Evolutionary conservation across 2,797 vertebrate species (phyloP), one percentile per base, ranked within the genome.

Genomic region (Linurgus olivaceus): DNA sequence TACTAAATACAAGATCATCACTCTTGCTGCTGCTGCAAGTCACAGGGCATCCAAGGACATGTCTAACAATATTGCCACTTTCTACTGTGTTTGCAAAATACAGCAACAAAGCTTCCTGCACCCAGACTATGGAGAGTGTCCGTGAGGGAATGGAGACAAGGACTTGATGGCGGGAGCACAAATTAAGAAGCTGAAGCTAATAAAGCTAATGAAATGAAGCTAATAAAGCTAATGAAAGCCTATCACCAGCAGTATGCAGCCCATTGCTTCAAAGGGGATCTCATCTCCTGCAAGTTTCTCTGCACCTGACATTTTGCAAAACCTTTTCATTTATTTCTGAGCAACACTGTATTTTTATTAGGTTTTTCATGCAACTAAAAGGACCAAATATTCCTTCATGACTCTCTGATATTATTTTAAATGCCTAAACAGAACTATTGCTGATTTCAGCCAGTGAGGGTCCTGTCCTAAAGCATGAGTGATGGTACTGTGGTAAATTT

Each of bases 61-160:
- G 1, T 66, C 23, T 58, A 65, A 94, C 37, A 57, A 47, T 70
- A 76, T 70, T 12, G 3, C 20, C 63, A 79, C 65, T 81, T 91
- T 87, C 94, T 82, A 89, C 45, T 74, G 50, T 75, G 45, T 87
- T 92, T 94, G 84, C 65, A 88, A 94, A 96, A 94, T 31, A 55
- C 19, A 86, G 44, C 78, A 65, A 88, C 38, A 90, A 79, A 63
- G 25, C 25, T 78, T 57, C 47, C 28, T 26, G 14, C 24, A 67
- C 14, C 24, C 59, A 85, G 59, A 82, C 23, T 59, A 57, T 2
- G 58, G 50, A 84, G 70, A 86, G 25, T 44, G 13, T 63, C 37
- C 78, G 31, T 16, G 48, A 79, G 31, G 61, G 57, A 87, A 77
- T 6, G 23, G 50, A 81, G 58, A 82, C 37, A 11, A 67, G 45